Conservation (phyloP, 2,797 vertebrate species). For the Cossypha polioptera region DNA sequence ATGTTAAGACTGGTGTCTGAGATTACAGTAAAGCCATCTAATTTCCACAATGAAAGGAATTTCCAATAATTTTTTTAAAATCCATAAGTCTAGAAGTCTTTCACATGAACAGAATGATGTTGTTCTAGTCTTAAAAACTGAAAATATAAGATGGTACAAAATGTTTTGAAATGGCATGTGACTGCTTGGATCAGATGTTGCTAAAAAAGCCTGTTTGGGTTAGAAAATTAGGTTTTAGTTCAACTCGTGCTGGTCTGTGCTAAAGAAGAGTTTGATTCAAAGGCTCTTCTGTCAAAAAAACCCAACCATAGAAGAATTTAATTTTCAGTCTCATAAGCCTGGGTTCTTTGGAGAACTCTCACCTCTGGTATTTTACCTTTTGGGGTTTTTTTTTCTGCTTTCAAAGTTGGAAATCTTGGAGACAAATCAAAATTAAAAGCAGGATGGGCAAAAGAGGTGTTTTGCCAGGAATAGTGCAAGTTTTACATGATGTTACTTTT, state of each 20-base stretch:
- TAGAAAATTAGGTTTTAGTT: neutral
- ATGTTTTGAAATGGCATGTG: neutral
- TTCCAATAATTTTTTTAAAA: neutral
- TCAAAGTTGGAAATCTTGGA: neutral
- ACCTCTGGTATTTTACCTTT: neutral
- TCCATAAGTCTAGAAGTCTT: neutral
- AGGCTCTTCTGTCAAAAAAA: neutral
- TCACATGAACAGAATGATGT: rapidly evolving
- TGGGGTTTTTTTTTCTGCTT: neutral
- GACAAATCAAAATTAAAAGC: neutral
- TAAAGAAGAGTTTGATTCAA: neutral
- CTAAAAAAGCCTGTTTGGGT: neutral
- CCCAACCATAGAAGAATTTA: neutral
- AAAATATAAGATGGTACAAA: neutral
- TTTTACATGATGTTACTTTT: neutral
- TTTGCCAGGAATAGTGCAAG: neutral
- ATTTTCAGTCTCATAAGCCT: neutral
- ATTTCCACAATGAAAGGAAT: neutral
- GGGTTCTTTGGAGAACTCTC: neutral
- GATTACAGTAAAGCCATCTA: neutral
- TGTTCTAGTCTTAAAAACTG: neutral
- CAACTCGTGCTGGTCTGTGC: neutral
- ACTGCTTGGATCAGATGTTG: neutral
- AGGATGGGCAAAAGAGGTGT: neutral
- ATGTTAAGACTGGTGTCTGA: neutral